Evolutionary conservation across 2,113 vertebrate species (phyloP).

Genomic region (Rhagologus leucostigma): DNA sequence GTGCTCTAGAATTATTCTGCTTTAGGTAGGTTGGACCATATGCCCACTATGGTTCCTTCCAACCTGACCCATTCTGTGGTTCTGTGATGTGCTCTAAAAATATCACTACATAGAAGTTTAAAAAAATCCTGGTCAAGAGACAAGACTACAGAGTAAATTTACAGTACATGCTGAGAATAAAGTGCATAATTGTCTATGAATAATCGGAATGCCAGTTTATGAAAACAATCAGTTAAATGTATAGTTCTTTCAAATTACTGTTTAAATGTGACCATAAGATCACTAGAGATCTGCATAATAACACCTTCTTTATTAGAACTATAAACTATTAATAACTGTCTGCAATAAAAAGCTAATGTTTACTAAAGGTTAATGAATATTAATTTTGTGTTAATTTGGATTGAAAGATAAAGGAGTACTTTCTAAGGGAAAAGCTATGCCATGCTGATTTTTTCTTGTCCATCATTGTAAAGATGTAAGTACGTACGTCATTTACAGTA

Average conservation of each 20-base stretch:
- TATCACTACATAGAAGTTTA: neutral
- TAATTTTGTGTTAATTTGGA: neutral
- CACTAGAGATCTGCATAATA: neutral
- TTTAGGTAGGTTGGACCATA: neutral
- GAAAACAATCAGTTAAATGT: neutral
- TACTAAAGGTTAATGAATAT: neutral
- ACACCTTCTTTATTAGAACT: neutral
- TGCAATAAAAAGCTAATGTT: neutral
- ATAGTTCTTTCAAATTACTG: neutral
- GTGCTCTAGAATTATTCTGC: neutral
- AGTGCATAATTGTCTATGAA: neutral
- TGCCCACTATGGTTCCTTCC: neutral
- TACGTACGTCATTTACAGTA: neutral
- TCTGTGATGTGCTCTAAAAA: neutral
- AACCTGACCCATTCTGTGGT: neutral
- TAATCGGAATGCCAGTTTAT: neutral
- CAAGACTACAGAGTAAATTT: neutral
- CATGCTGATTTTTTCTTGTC: neutral
- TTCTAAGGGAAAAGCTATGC: neutral
- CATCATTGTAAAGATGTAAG: neutral
- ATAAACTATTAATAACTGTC: neutral
- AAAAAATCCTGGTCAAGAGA: neutral
- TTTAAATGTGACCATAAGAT: neutral
- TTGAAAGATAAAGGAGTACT: neutral
- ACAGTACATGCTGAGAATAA: neutral